Evolutionary conservation across 2,797 vertebrate genomes (phyloP), one percentile per base, ranked within the genome.

Genomic region (Tachyglossus aculeatus): DNA sequence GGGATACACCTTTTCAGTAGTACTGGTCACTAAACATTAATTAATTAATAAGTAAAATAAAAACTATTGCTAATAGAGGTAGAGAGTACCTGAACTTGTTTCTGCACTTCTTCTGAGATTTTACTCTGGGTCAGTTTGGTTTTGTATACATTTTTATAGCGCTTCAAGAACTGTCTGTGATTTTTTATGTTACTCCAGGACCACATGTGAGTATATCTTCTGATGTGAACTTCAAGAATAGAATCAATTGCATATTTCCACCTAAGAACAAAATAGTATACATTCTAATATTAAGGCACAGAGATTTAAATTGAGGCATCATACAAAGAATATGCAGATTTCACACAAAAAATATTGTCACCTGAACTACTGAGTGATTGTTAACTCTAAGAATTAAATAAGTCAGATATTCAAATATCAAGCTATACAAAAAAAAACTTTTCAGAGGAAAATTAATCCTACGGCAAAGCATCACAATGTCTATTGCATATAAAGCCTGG

Each of bases 181-280:
- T 74, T 83, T 57, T 67, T 90, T 74, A 99, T 97, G 70, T 90
- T 90, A 70, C 71, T 89, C 98, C 98, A 99, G 1, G 93, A 93
- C 96, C 97, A 98, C 96, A 96, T 96, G 37, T 9, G 91, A 34
- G 87, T 91, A 16, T 60, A 40, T 22, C 90, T 94, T 57, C 86
- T 92, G 68, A 98, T 83, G 53, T 97, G 95, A 62, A 97, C 95
- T 85, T 98, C 95, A 72, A 97, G 84, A 67, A 99, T 91, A 63
- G 96, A 94, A 84, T 89, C 89, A 60, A 94, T 91, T 41, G 90
- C 88, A 3, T 98, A 99, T 32, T 79, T 90, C 98, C 98, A 99
- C 97, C 98, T 99, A 77, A 4, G 79, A 78, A n/a, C 71, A 77
- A 48, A 27, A 78, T 62, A 34, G 71, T 67, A 2, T 43, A n/a